Conservation (phyloP, 1,140 invertebrate genomes). For the Galleria mellonella region DNA sequence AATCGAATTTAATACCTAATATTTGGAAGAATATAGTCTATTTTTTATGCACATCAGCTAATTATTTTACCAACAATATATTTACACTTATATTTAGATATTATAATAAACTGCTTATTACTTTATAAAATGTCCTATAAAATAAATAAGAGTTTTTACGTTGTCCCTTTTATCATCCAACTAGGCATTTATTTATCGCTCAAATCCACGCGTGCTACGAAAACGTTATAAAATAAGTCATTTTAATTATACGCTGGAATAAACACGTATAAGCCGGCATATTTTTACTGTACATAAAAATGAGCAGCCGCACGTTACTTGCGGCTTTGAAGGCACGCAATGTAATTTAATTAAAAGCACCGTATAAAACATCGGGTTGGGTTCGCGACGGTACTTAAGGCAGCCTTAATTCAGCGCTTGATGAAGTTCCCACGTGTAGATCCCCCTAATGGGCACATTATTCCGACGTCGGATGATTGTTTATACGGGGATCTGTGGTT, state of each 20-base stretch:
- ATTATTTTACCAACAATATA: too few species aligned
- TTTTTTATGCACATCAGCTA: too few species aligned
- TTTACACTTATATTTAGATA: too few species aligned
- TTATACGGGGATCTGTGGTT: slow-evolving; percentile 21
- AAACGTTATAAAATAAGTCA: slow-evolving; percentile 10
- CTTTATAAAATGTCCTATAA: neutral
- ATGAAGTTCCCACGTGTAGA: slow-evolving; percentile 52
- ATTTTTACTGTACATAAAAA: slow-evolving; percentile 12
- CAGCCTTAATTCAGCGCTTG: slow-evolving; percentile 47
- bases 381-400: slow-evolving; percentile 43
- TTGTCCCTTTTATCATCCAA: neutral
- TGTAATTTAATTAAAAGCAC: slow-evolving; percentile 62
- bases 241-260: slow-evolving; percentile 10
- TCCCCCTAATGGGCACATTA: slow-evolving; percentile 51
- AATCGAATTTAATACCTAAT: too few species aligned
- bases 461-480: slow-evolving; percentile 39
- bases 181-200: neutral
- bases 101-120: too few species aligned
- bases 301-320: slow-evolving; percentile 20
- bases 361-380: slow-evolving; percentile 49
- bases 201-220: slow-evolving; percentile 4
- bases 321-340: slow-evolving; percentile 51
- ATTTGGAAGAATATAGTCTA: too few species aligned
- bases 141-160: neutral
- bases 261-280: slow-evolving; percentile 6